Conservation (phyloP, 2,888 invertebrate genomes). For the Drosophila putrida region DNA sequence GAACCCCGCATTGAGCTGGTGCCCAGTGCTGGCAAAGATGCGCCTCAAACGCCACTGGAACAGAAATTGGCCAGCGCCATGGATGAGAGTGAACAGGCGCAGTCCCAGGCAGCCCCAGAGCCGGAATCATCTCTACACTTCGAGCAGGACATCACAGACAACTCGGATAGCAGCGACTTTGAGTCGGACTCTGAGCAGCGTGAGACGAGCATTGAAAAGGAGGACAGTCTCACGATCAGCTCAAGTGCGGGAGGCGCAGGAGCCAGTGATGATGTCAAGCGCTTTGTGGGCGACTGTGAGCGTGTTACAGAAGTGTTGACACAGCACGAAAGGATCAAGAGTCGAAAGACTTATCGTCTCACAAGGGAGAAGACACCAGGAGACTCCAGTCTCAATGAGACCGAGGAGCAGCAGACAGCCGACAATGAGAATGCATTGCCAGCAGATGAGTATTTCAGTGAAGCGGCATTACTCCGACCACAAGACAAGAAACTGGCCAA, state of each 20-base stretch:
- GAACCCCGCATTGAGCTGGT: conserved; percentile 69
- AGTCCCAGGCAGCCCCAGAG: conserved; percentile 18
- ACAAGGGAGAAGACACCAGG: conserved; percentile 82
- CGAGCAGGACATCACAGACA: conserved; percentile 83
- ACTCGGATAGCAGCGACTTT: conserved; percentile 84
- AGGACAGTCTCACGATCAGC: conserved; percentile 78
- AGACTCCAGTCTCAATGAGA: conserved; percentile 61
- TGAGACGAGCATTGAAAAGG: conserved; percentile 84
- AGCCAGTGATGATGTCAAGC: conserved; percentile 75
- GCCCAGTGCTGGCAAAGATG: conserved; percentile 45
- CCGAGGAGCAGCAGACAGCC: conserved; percentile 38
- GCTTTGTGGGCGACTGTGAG: conserved; percentile 85
- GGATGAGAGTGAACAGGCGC: conserved; percentile 62
- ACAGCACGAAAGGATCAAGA: conserved; percentile 85
- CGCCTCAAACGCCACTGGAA: conserved; percentile 64
- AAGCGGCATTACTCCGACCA: conserved; percentile 41
- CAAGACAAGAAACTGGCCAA: conserved; percentile 66
- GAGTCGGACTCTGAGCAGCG: conserved; percentile 84
- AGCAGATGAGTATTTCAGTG: conserved; percentile 89
- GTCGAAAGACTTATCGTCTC: conserved; percentile 84
- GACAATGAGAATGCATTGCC: conserved; percentile 87
- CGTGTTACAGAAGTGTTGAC: conserved; percentile 83
- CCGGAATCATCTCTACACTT: conserved; percentile 65
- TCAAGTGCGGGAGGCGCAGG: conserved; percentile 51
- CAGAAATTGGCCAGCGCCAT: conserved; percentile 72